Evolutionary conservation across 2,888 invertebrate species (phyloP), one percentile per base, ranked within the genome.

Genomic region (Aphrophora alni): DNA sequence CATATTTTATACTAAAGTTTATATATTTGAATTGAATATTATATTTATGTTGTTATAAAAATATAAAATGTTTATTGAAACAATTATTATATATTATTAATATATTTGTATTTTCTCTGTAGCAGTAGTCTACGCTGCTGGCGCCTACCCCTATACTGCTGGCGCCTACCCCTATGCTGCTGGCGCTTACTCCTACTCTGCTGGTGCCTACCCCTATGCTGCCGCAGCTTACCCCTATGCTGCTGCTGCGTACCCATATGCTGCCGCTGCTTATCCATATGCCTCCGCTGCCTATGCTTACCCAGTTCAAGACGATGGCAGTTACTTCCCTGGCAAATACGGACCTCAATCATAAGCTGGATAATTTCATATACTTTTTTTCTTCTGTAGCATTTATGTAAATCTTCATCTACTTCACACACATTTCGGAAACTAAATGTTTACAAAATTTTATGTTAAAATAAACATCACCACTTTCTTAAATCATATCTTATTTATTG

Each of bases 151-250:
- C 8, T 72, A 38, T 28, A 24, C 75, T 24, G 74, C 74, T 2
- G 59, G 21, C 3, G 59, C 59, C 21, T 59, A 59, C 14, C 74
- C 81, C 24, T 78, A 78, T 38, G 38, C 81, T 24, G 78, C 75
- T 8, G 59, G 69, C 77, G 81, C 82, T 44, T 26, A 82, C 80
- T 83, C 84, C 44, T 85, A 83, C 83, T 83, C 81, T n/a, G 77
- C 71, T 59, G 84, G 24, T 10, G 28, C 82, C 80, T 79, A 83
- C 82, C 80, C 59, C n/a, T 59, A 69, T 70, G 78, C 79, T 26
- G 44, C 82, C 14, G 38, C 82, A 4, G 75, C 82, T 14, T 38
- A 59, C 78, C 78, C 25, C 3, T 71, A 70, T 70, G 26, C 77
- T 14, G 71, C 59, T 72, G 69, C 75, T 25, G 70, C 80, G 59